phyloP scores from a whole-genome alignment of 2,888 invertebrate species.

The Bembecia ichneumoniformis region DNA sequence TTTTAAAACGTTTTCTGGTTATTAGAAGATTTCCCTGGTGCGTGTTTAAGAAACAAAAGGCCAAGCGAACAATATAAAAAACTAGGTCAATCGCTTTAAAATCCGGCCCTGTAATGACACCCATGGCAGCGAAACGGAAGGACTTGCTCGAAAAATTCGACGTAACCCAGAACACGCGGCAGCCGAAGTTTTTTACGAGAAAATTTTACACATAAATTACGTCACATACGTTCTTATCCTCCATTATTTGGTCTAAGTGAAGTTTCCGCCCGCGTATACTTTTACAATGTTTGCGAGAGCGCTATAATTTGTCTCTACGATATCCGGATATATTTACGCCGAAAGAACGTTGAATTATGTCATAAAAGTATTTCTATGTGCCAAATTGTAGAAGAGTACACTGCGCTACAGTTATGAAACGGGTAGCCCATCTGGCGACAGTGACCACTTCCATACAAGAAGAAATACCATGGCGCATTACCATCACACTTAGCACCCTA shows the following conservation, averaged over 20 bases:
- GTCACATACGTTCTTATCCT: conserved; percentile 54
- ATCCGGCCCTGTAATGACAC: conserved; percentile 40
- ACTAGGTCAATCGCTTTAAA: conserved; percentile 44
- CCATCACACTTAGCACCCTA: background rate
- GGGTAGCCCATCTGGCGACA: too few relatives aligned
- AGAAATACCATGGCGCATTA: background rate
- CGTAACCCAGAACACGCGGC: conserved; percentile 35
- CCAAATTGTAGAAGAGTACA: too few relatives aligned
- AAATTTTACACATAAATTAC: conserved; percentile 62
- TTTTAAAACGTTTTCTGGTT: background rate
- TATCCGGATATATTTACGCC: conserved; percentile 13
- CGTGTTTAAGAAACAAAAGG: conserved; percentile 17
- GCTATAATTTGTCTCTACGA: conserved; percentile 39
- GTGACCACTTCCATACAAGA: too few relatives aligned
- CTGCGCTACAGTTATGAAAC: too few relatives aligned
- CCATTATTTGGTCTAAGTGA: conserved; percentile 55
- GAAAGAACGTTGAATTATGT: background rate
- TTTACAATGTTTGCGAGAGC: conserved; percentile 48
- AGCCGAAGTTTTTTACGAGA: conserved; percentile 46
- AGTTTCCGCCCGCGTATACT: conserved; percentile 45
- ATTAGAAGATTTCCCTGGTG: conserved; percentile 8
- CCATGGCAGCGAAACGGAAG: conserved; percentile 24
- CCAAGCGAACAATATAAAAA: conserved; percentile 28
- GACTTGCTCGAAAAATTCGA: conserved; percentile 14
- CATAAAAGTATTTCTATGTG: too few relatives aligned